Conservation (phyloP, 2,113 vertebrate genomes). For the Megaleporinus macrocephalus region DNA sequence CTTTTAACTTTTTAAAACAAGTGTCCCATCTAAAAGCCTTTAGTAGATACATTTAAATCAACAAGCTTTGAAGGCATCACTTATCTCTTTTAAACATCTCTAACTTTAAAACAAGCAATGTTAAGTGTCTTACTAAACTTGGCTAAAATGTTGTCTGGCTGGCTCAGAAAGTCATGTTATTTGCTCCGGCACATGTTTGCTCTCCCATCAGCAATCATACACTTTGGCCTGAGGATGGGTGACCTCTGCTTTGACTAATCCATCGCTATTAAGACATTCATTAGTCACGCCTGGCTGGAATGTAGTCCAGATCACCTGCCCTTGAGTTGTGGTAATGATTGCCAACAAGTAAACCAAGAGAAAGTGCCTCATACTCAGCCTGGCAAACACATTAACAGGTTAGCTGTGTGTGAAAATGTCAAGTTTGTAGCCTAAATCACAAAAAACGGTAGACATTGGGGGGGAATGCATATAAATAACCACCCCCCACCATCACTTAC, state of each 20-base stretch:
- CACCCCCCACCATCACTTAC: constrained; percentile 7
- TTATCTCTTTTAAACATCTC: too few relatives aligned
- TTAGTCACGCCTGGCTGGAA: constrained; percentile 14
- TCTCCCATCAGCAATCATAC: background rate
- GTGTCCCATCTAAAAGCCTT: background rate
- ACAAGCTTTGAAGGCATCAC: too few relatives aligned
- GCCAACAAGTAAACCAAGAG: background rate
- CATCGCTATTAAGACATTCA: background rate
- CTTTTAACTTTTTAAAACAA: background rate
- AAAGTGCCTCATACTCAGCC: too few relatives aligned
- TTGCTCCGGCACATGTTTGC: background rate
- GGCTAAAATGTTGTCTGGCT: background rate
- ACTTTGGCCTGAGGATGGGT: background rate
- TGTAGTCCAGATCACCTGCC: background rate
- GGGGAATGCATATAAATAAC: too few relatives aligned
- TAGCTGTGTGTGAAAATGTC: too few relatives aligned
- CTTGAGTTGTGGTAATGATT: background rate
- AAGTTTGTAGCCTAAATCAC: too few relatives aligned
- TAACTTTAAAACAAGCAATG: too few relatives aligned
- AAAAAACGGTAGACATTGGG: too few relatives aligned
- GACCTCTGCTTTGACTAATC: background rate
- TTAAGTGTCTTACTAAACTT: background rate
- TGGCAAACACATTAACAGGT: too few relatives aligned
- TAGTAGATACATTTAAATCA: too few relatives aligned
- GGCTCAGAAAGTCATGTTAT: background rate